Evolutionary conservation across 2,113 vertebrate genomes (phyloP).

Genomic region (Phylloscopus trochilus): DNA sequence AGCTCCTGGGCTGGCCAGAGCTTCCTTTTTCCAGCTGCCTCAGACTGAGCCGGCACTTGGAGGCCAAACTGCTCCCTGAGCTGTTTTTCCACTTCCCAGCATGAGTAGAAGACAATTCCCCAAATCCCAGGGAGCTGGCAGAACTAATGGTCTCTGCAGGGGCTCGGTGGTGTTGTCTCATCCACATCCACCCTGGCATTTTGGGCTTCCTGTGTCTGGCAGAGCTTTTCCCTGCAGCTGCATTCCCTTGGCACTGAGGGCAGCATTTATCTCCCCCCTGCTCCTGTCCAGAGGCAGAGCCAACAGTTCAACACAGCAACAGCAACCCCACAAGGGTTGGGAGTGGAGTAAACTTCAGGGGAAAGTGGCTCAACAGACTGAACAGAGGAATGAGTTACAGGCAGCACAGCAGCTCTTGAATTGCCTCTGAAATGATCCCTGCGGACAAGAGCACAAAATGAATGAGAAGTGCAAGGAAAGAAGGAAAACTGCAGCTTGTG

Average conservation of each 20-base stretch:
- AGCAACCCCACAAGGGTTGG: not conserved
- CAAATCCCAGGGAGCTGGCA: not conserved
- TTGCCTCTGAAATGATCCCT: not conserved
- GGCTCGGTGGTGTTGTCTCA: not conserved
- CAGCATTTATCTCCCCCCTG: not conserved
- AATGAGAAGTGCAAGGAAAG: not conserved
- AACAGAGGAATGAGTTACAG: not conserved
- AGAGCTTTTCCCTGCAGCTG: not conserved
- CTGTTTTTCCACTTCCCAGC: not conserved
- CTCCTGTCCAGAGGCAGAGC: not conserved
- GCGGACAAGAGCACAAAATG: not conserved
- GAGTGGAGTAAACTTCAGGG: not conserved
- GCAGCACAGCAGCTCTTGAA: not conserved
- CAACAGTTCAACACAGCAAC: too few species aligned
- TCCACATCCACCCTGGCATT: not conserved
- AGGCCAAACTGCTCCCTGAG: not conserved
- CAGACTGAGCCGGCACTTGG: fast-evolving
- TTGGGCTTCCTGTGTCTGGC: not conserved
- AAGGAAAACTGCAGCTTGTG: not conserved
- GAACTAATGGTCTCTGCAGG: not conserved
- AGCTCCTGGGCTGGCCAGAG: not conserved
- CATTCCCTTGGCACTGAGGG: not conserved
- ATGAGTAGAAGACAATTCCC: not conserved
- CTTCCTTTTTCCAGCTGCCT: not conserved
- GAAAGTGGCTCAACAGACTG: not conserved